A percentile compares a stretch with the other conserved stretches of the same genome.
Evolutionary conservation across 92 coral and sea anemone species (phyloP).

Genomic region (Siderastrea siderea): DNA sequence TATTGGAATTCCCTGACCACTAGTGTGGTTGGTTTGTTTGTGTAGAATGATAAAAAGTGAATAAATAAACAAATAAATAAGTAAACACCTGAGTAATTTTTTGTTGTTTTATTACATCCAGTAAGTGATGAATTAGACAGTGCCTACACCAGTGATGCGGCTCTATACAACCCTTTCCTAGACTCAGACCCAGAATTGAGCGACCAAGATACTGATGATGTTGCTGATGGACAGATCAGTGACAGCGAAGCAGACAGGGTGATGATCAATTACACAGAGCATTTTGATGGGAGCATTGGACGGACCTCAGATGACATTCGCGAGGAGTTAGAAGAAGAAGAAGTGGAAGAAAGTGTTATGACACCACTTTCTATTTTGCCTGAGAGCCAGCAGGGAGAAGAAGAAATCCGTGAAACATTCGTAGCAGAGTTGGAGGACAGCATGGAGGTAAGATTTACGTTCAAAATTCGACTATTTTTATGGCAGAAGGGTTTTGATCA

Average conservation of each 20-base stretch:
- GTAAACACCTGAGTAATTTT: neutral
- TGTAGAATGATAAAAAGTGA: neutral
- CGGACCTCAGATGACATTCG: constrained; percentile 44
- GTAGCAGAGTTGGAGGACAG: constrained; percentile 5
- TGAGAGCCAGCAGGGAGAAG: constrained; percentile 73
- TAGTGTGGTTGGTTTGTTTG: too few relatives aligned
- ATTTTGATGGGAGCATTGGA: constrained; percentile 25
- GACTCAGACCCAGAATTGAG: constrained; percentile 44
- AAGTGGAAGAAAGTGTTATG: neutral
- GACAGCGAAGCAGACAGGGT: constrained; percentile 65
- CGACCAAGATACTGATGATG: constrained; percentile 42
- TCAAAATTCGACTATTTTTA: neutral
- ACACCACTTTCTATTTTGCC: constrained; percentile 44
- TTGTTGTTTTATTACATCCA: neutral
- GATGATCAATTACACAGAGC: constrained; percentile 41
- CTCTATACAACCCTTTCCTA: constrained; percentile 60
- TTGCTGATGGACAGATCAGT: constrained; percentile 44
- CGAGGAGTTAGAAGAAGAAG: constrained; percentile 49
- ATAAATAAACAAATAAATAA: neutral
- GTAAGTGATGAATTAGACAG: constrained; percentile 56
- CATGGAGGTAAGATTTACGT: constrained; percentile 25
- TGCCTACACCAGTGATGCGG: constrained; percentile 62
- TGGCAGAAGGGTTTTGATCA: neutral
- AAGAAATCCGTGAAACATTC: constrained; percentile 4
- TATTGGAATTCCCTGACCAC: neutral